Evolutionary conservation across 2,888 invertebrate species (phyloP), one percentile per base, ranked within the genome.

Genomic region (Ariolimax columbianus): DNA sequence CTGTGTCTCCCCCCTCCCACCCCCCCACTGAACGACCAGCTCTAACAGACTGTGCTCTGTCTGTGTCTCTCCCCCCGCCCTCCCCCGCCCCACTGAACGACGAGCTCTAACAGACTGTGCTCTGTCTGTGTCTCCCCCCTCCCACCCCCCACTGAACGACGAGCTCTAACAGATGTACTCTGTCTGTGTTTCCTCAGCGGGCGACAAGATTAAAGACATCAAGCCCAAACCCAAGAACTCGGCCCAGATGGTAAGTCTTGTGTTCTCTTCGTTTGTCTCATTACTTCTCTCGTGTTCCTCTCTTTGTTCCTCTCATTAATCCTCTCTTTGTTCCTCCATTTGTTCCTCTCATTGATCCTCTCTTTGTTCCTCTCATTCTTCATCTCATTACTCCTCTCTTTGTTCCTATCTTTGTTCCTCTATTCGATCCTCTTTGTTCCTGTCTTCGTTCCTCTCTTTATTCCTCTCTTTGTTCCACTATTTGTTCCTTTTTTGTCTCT

Each of bases 181-280:
- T 33, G n/a, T 17, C 51, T 75, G 86, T 88, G 91, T 90, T 91
- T 91, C 95, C 95, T 82, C 95, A 96, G 96, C 96, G 81, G 96
- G 95, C 93, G 96, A 96, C 91, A 97, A 97, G 95, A 97, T 97
- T 92, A 96, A 96, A 87, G 96, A 96, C 94, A 95, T 96, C 88
- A 95, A 97, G 93, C 96, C 97, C 91, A 98, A 98, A 95, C 98
- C 98, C 47, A 97, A 97, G 94, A 97, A 96, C 92, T 96, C 97
- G 70, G 96, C 97, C 93, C 98, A 98, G 96, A 98, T 98, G 98
- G 98, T 98, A 93, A 91, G 91, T 75, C n/a, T 82, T 36, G 55
- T 43, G 26, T 26, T 66, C 51, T 78, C 33, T 79, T 23, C 55
- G 26, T 72, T 26, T 55, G 38, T 80, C n/a, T 51, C 66, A n/a